Evolutionary conservation across 2,113 vertebrate species (phyloP).

Genomic region (Labeo rohita): DNA sequence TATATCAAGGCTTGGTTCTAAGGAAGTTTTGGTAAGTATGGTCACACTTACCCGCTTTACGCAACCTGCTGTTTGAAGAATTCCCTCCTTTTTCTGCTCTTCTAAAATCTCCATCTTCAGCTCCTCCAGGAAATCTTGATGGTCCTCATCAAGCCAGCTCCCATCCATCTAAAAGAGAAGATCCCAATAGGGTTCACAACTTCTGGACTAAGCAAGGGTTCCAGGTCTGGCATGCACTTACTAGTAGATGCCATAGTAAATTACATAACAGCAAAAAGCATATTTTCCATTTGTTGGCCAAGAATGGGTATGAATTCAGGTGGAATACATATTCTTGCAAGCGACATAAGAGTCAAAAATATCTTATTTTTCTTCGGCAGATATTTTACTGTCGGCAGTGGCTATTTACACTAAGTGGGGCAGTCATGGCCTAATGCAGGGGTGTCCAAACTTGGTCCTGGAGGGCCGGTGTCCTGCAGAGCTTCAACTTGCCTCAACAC

Average conservation of each 20-base stretch:
- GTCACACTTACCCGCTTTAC: conserved; percentile 79
- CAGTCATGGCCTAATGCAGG: too few relatives aligned
- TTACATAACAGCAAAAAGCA: neutral
- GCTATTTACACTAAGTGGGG: too few relatives aligned
- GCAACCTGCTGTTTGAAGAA: conserved; percentile 71
- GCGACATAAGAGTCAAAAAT: neutral
- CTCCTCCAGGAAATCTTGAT: conserved; percentile 90
- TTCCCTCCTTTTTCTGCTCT: conserved; percentile 81
- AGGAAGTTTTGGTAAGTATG: neutral
- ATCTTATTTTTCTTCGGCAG: neutral
- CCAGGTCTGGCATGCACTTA: neutral
- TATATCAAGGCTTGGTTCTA: neutral
- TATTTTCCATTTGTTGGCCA: neutral
- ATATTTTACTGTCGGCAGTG: neutral
- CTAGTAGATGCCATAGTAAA: neutral
- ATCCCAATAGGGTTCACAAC: neutral
- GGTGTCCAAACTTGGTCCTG: too few relatives aligned
- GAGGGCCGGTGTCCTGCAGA: too few relatives aligned
- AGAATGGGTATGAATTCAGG: neutral
- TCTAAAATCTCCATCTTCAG: conserved; percentile 90
- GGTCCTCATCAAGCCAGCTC: conserved; percentile 94
- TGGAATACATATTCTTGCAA: neutral
- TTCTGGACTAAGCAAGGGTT: neutral
- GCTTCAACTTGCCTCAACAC: too few relatives aligned
- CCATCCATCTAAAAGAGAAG: conserved; percentile 85